Evolutionary conservation across 2,888 invertebrate genomes (phyloP).

Genomic region (Calephelis perditalis): DNA sequence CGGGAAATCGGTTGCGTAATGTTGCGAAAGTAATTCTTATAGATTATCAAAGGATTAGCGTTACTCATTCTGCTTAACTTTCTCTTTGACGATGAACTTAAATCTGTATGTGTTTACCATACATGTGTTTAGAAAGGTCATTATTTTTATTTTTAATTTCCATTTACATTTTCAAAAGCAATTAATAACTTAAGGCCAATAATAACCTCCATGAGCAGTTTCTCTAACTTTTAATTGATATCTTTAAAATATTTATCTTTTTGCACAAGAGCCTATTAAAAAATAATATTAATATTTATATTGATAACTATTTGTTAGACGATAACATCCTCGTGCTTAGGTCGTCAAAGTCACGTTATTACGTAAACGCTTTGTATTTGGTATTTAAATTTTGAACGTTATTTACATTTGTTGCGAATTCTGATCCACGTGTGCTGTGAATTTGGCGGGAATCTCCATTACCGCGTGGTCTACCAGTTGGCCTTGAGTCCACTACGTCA

Average conservation of each 20-base stretch:
- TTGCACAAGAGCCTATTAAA: no score
- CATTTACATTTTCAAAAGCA: no score
- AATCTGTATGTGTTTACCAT: not conserved
- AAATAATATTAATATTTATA: no score
- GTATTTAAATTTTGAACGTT: constrained; percentile 3
- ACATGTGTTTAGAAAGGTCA: no score
- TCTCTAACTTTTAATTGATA: no score
- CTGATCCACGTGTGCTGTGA: constrained; percentile 43
- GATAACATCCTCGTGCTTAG: not conserved
- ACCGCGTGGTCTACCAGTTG: constrained; percentile 52
- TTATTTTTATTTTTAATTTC: no score
- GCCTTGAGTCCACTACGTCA: constrained; percentile 70
- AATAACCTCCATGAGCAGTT: no score
- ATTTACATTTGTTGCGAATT: constrained; percentile 5
- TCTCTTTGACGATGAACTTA: no score
- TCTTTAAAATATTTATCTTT: no score
- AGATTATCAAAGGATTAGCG: no score
- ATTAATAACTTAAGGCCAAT: no score
- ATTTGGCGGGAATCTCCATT: constrained; percentile 62
- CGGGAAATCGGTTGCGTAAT: constrained; percentile 61
- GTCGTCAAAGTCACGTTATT: constrained; percentile 5
- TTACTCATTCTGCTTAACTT: no score
- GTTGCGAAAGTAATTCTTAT: constrained; percentile 50
- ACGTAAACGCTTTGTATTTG: not conserved
- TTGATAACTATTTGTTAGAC: not conserved